Evolutionary conservation across 2,797 vertebrate genomes (phyloP).

Genomic region (Pangasius mekongensis): DNA sequence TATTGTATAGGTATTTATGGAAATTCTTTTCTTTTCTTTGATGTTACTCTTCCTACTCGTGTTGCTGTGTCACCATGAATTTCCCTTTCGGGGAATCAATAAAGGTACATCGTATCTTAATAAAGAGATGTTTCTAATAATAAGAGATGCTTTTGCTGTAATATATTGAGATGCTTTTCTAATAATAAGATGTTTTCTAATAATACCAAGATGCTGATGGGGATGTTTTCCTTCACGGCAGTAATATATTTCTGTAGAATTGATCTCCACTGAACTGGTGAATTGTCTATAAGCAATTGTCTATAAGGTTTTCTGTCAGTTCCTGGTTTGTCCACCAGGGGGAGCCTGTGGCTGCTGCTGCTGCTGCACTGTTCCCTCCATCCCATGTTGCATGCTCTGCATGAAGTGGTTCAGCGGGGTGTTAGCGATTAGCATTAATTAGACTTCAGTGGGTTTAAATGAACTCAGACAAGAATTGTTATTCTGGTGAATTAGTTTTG

Average conservation of each 20-base stretch:
- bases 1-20: too few relatives aligned
- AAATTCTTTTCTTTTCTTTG: too few relatives aligned
- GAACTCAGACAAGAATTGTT: not conserved
- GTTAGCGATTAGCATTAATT: not conserved
- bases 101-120: too few relatives aligned
- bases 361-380: too few relatives aligned
- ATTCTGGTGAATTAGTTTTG: not conserved
- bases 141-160: not conserved
- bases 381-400: not conserved
- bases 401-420: not conserved
- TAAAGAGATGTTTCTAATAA: not conserved
- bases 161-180: not conserved
- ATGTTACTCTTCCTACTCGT: too few relatives aligned
- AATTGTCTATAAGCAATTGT: rapidly evolving
- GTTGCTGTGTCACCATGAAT: too few relatives aligned
- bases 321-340: constrained; percentile 2
- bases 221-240: not conserved
- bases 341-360: not conserved
- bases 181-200: not conserved
- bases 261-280: not conserved
- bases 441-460: not conserved
- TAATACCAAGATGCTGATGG: not conserved
- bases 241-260: too few relatives aligned
- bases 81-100: too few relatives aligned
- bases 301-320: not conserved